Conservation (phyloP, 2,888 invertebrate species). For the Noctua janthe region DNA sequence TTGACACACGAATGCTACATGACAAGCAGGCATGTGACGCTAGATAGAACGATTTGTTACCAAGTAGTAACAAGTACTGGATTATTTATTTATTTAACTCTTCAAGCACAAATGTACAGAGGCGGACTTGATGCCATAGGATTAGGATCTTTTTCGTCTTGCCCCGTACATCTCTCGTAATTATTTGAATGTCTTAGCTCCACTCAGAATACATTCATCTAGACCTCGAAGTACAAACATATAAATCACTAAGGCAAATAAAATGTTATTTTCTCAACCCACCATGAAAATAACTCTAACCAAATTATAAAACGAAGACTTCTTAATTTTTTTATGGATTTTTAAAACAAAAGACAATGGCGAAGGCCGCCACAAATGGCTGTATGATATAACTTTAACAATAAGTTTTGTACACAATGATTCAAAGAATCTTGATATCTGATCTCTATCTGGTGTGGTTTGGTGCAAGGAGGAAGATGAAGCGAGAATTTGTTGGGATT, state of each 20-base stretch:
- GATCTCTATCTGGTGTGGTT: slow-evolving; percentile 79
- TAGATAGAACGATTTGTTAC: no score
- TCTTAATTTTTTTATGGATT: slow-evolving; percentile 51
- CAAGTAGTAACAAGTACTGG: no score
- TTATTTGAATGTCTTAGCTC: no score
- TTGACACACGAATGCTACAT: no score
- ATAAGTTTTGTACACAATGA: slow-evolving; percentile 87
- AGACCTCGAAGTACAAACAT: no score
- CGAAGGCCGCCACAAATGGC: slow-evolving; percentile 75
- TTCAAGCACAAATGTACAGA: no score
- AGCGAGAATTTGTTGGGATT: slow-evolving; percentile 11
- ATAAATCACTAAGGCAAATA: neutral
- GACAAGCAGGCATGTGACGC: no score
- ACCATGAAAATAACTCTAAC: slow-evolving; percentile 48
- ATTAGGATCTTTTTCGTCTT: no score
- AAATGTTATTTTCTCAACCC: slow-evolving; percentile 13
- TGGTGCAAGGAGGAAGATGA: slow-evolving; percentile 67
- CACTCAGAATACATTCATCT: neutral
- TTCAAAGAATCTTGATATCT: slow-evolving; percentile 84
- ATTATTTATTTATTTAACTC: no score
- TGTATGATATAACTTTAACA: slow-evolving; percentile 85
- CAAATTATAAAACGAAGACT: slow-evolving; percentile 41
- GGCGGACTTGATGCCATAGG: no score
- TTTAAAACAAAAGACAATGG: slow-evolving; percentile 82
- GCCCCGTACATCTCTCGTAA: no score